Evolutionary conservation across 2,888 invertebrate genomes (phyloP), one percentile per base, ranked within the genome.

Genomic region (Agonopterix alstromeriana): DNA sequence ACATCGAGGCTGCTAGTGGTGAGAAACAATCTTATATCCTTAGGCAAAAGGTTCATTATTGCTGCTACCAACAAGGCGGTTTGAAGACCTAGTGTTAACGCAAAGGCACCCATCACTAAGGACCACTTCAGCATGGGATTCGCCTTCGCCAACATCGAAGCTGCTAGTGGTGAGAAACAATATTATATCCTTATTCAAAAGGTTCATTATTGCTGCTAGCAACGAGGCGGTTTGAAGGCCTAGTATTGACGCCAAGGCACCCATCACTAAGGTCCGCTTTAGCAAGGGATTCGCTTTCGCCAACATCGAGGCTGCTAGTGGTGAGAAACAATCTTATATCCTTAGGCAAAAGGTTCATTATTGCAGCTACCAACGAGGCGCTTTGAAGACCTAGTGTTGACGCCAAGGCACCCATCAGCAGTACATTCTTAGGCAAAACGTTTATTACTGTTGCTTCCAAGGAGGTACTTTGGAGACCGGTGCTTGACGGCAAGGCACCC

Each of bases 211-310:
- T 14, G 14, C 14, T 14, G 1, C 14, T 14, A 2, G 2, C 14
- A 14, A 14, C 2, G 14, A 14, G 14, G 14, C n/a, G n/a, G n/a
- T n/a, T n/a, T n/a, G n/a, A n/a, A n/a, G n/a, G n/a, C n/a, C n/a
- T n/a, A n/a, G n/a, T n/a, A n/a, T 92, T 47, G 92, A 93, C 66
- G 90, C 93, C 27, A 90, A 90, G 58, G 92, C 92, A 45, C 92
- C 94, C 17, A 93, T 94, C 65, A 94, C 94, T 8, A 94, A 94
- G 78, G 94, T 95, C 49, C 90, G 92, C 45, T 93, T 95, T 70
- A 93, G 93, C 66, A 95, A 95, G 68, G 94, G 89, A 0, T 95
- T 95, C 65, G 94, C 95, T 0, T 96, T 96, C 68, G 93, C 94
- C 35, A 94, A 94, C 67, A 91, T 93, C 56, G 93, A 94, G 56